Percentiles rank a stretch among this genome's conserved stretches.
These are phyloP conservation scores for Halcyon smyrnensis DNA, from an alignment of 2,797 vertebrate genomes.

Conservation along the genomic window DNA sequence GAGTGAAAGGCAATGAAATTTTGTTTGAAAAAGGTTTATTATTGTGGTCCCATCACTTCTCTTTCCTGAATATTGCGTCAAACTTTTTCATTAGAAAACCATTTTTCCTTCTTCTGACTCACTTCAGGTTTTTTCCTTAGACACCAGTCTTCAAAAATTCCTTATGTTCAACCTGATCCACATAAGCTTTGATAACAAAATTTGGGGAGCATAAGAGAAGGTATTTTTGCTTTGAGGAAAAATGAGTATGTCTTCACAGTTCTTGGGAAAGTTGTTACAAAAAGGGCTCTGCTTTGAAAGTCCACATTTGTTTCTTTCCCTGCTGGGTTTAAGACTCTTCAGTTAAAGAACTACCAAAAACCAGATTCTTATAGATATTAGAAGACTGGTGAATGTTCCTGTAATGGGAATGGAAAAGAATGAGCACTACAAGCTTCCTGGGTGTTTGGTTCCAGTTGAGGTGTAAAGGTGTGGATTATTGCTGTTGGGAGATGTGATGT, in stretches of 20 bases:
- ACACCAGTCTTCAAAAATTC: not conserved
- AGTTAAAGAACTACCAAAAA: not conserved
- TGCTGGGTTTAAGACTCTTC: not conserved
- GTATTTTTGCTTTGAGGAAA: not conserved
- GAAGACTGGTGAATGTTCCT: not conserved
- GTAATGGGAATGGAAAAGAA: not conserved
- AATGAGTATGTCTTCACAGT: not conserved
- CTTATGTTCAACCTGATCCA: not conserved
- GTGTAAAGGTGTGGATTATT: not conserved
- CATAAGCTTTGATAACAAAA: not conserved
- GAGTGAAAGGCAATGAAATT: slow-evolving; percentile 46
- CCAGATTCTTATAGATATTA: not conserved
- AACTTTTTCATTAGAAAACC: not conserved
- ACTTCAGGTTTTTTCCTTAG: not conserved
- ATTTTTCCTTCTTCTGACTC: not conserved
- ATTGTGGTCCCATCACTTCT: not conserved
- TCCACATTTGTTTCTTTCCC: not conserved
- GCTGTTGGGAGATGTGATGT: not conserved
- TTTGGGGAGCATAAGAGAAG: not conserved
- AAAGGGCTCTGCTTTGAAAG: not conserved
- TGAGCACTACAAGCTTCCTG: not conserved
- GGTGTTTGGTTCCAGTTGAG: not conserved
- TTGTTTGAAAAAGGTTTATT: slow-evolving; percentile 12
- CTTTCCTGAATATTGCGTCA: not conserved
- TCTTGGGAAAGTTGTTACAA: not conserved